phyloP scores from a whole-genome alignment of 1,140 invertebrate genomes.

The Drosophila pruinosa region DNA sequence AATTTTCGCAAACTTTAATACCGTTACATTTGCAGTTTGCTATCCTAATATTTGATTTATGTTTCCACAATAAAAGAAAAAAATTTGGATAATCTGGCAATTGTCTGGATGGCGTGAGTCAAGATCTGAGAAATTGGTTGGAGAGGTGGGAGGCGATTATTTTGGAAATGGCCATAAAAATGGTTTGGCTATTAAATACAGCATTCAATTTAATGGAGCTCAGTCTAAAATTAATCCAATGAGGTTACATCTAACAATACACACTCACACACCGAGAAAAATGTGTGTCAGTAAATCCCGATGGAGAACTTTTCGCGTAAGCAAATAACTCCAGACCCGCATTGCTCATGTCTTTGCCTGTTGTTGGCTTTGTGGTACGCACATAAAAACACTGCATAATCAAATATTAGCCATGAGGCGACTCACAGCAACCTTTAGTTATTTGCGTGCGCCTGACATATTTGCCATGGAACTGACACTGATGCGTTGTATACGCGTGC shows the following conservation, averaged over 20 bases:
- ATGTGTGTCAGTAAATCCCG: neutral
- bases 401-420: constrained; percentile 63
- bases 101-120: neutral
- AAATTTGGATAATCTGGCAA: constrained; percentile 2
- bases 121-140: neutral
- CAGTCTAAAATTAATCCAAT: constrained; percentile 60
- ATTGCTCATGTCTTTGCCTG: constrained; percentile 1
- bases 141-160: neutral
- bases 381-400: constrained; percentile 77
- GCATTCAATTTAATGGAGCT: constrained; percentile 43
- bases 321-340: constrained; percentile 44
- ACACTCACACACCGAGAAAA: constrained; percentile 3
- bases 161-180: constrained; percentile 28
- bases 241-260: neutral
- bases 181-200: constrained; percentile 24
- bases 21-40: neutral
- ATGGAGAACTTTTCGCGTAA: constrained; percentile 2
- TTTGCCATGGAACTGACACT: constrained; percentile 68
- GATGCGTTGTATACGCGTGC: constrained; percentile 43
- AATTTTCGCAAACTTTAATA: no score
- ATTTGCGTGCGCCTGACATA: constrained; percentile 71
- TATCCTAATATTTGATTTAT: constrained; percentile 1
- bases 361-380: constrained; percentile 32
- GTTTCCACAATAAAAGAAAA: neutral
- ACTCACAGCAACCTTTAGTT: constrained; percentile 36